These are phyloP conservation scores for Sebastes itinus DNA, from an alignment of 2,797 vertebrate species.

Conservation along the genomic window DNA sequence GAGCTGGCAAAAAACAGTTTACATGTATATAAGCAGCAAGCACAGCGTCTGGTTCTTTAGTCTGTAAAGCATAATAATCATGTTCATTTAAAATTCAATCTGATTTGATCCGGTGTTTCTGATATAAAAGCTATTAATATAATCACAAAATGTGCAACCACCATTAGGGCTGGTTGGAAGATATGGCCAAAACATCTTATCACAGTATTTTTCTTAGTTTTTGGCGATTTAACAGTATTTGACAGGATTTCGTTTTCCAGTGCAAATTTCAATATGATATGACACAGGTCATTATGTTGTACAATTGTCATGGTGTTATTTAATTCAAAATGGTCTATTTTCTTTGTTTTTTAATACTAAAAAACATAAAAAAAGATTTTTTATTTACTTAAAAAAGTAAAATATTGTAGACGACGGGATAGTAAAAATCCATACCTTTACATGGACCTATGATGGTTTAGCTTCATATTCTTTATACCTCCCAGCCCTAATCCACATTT, in stretches of 20 bases:
- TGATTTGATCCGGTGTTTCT: background rate
- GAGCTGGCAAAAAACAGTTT: background rate
- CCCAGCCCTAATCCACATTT: background rate
- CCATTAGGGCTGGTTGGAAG: background rate
- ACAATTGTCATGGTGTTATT: background rate
- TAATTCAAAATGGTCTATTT: background rate
- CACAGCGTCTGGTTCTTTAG: background rate
- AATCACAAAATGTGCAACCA: background rate
- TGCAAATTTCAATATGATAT: background rate
- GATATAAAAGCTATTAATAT: background rate
- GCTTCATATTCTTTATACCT: background rate
- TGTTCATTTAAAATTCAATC: rapidly evolving
- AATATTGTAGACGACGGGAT: too few relatives aligned
- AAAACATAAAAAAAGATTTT: background rate
- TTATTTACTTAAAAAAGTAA: background rate
- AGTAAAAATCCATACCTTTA: background rate
- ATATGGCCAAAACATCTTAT: background rate
- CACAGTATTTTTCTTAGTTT: background rate
- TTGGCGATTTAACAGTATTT: background rate
- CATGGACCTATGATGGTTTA: background rate
- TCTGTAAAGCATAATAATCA: background rate
- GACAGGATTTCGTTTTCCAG: background rate
- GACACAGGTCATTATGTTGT: background rate
- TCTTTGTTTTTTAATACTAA: background rate
- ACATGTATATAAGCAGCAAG: background rate